Evolutionary conservation across 2,797 vertebrate species (phyloP), one percentile per base, ranked within the genome.

Genomic region (Myotis findleyi): DNA sequence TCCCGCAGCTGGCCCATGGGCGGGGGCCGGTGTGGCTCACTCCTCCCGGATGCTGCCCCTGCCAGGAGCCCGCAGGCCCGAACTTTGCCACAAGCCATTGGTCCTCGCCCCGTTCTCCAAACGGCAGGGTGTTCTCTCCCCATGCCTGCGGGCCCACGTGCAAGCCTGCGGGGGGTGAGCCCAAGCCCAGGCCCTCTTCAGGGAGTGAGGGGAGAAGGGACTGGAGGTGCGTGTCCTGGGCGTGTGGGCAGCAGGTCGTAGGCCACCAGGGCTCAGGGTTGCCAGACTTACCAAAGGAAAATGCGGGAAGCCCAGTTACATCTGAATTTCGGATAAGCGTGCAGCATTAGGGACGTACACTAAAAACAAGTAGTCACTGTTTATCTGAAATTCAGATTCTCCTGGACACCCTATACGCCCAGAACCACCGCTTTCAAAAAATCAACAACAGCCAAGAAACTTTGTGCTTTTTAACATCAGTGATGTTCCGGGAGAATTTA

Each of bases 371-470:
- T 72, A 57, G 41, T 93, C 77, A 10, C 87, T 80, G 53, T 84
- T 51, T 93, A 69, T 68, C 89, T 17, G 51, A 82, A 77, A 93
- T 93, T 87, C 38, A 73, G 6, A 51, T 85, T 85, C 62, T 44
- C 16, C 87, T 64, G 68, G 68, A 11, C 55, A 49, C 57, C 68
- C 30, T 76, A 6, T 49, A 21, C 73, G 72, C 57, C 85, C 44
- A 20, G 30, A 92, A 73, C 30, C 2, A 10, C 49, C 3, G 5
- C 75, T 94, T 85, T 72, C 23, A 80, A 71, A 53, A 86, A 53
- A 13, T 25, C 36, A 11, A 13, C 41, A 8, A 18, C 30, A 11
- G 7, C 62, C 30, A 30, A 44, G 62, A 84, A 72, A 55, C 3
- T 82, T 59, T 64, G 51, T 73, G 6, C 36, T n/a, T 47, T 71